These are phyloP conservation scores for Acanthurus tractus DNA, from an alignment of 2,797 vertebrate genomes.

Conservation along the genomic window DNA sequence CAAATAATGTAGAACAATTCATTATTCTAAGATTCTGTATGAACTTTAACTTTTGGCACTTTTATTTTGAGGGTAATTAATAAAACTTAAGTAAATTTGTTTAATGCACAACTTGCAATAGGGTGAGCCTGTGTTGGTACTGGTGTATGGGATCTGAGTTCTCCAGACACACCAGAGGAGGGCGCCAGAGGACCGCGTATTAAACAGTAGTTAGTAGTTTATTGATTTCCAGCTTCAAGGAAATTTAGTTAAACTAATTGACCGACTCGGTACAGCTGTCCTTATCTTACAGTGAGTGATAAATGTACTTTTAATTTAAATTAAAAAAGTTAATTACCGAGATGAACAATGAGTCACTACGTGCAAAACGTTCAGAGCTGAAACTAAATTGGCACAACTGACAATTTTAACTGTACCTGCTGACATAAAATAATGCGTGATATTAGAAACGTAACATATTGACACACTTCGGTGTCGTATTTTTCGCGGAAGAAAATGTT, in stretches of 20 bases:
- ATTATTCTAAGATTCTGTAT: background rate
- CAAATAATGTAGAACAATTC: background rate
- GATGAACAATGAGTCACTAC: no score
- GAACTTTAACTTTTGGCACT: background rate
- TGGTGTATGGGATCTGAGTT: background rate
- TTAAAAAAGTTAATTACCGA: no score
- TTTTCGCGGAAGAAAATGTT: background rate
- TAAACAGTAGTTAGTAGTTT: background rate
- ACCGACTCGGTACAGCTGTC: background rate
- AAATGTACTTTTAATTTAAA: no score
- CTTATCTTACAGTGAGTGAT: fast-evolving
- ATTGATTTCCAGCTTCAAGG: conserved; percentile 42
- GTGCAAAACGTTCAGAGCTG: no score
- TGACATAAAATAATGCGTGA: background rate
- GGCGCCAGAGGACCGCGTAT: conserved; percentile 14
- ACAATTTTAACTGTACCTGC: background rate
- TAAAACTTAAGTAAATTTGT: background rate
- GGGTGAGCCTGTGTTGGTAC: background rate
- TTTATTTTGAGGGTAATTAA: background rate
- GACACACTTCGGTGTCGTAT: fast-evolving
- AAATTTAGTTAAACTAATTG: conserved; percentile 12
- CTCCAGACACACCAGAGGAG: conserved; percentile 22
- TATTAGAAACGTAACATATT: fast-evolving
- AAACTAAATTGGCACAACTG: background rate
- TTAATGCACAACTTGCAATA: background rate